A percentile compares a stretch with the other conserved stretches of the same genome.
phyloP scores from a whole-genome alignment of 2,888 invertebrate species.

The Cheilosia vulpina region DNA sequence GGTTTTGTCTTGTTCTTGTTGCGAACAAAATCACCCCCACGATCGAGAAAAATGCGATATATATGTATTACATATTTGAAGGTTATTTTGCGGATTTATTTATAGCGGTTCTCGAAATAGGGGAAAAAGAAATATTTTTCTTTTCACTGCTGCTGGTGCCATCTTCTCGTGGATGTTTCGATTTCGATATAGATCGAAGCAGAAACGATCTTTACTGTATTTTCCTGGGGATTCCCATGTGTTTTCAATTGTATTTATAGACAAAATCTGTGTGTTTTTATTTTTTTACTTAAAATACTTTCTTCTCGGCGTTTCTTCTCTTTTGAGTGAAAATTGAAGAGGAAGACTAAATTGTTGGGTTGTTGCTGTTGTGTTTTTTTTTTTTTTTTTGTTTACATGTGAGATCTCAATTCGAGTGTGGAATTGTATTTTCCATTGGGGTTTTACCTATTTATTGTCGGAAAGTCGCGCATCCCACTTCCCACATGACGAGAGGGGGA shows the following conservation, averaged over 20 bases:
- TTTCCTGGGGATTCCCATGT: conserved; percentile 74
- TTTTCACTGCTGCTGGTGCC: conserved; percentile 19
- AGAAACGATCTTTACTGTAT: conserved; percentile 2
- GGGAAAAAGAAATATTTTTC: conserved; percentile 16
- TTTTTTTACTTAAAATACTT: conserved; percentile 48
- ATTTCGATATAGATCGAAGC: conserved; percentile 30
- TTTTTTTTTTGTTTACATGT: conserved; percentile 62
- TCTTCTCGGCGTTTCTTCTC: conserved; percentile 16
- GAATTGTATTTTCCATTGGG: conserved; percentile 37
- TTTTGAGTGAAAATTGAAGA: conserved; percentile 27
- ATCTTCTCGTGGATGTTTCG: conserved; percentile 33
- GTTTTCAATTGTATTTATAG: conserved; percentile 66
- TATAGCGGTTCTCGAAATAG: conserved; percentile 46
- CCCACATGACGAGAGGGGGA: conserved; percentile 18
- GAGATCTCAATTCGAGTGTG: conserved; percentile 58
- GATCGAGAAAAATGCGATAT: conserved; percentile 37
- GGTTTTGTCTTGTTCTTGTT: conserved; percentile 57
- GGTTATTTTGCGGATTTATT: conserved; percentile 68
- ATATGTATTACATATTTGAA: conserved; percentile 48
- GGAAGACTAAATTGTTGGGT: conserved; percentile 4
- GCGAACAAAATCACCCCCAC: conserved; percentile 44
- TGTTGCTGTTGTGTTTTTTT: conserved; percentile 26
- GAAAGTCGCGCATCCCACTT: conserved; percentile 34
- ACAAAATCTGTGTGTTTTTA: conserved; percentile 17
- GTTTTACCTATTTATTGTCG: not conserved